Base-by-base conservation (phyloP, 1,140 invertebrate species). In the Argopecten irradians region DNA sequence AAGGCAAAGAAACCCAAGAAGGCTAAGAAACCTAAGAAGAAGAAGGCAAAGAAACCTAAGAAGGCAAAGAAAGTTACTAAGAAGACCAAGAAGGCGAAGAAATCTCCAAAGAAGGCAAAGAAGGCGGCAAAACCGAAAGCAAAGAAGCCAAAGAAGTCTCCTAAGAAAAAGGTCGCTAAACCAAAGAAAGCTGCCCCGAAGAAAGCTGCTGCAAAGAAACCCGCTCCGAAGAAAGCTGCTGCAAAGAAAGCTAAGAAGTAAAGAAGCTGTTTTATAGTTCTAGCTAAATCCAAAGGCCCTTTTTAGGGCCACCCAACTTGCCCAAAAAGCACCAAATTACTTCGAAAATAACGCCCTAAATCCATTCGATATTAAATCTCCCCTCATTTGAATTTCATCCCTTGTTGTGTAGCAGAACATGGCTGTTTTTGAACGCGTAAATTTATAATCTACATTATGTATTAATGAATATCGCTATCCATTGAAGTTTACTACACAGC, bases 301-400 rank as follows among this genome's bases (percentile, higher is more conserved):
- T 87, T 87, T 87, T 1, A 87, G 82, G 87, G 87, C 87, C 87
- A 87, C 28, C 87, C 87, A 87, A 83, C 16, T 39, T 14, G 41
- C 39, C n/a, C 34, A 34, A 87, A 87, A 87, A 87, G 71, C 16
- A 14, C 34, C 32, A 39, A 8, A 39, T 39, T 5, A 39, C 36
- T 39, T 39, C 5, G 36, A 39, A 39, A 39, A 8, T 39, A 39
- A n/a, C n/a, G n/a, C n/a, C n/a, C n/a, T n/a, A n/a, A n/a, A n/a
- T n/a, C n/a, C n/a, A n/a, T n/a, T n/a, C n/a, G n/a, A n/a, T n/a
- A n/a, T n/a, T n/a, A n/a, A n/a, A n/a, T n/a, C n/a, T n/a, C n/a
- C n/a, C n/a, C n/a, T n/a, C n/a, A n/a, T n/a, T n/a, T n/a, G n/a
- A n/a, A n/a, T n/a, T n/a, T n/a, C n/a, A n/a, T n/a, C n/a, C n/a